Percentiles rank a stretch among this genome's conserved stretches.
phyloP scores from a whole-genome alignment of 2,888 invertebrate species.

The Pelosia muscerda region DNA sequence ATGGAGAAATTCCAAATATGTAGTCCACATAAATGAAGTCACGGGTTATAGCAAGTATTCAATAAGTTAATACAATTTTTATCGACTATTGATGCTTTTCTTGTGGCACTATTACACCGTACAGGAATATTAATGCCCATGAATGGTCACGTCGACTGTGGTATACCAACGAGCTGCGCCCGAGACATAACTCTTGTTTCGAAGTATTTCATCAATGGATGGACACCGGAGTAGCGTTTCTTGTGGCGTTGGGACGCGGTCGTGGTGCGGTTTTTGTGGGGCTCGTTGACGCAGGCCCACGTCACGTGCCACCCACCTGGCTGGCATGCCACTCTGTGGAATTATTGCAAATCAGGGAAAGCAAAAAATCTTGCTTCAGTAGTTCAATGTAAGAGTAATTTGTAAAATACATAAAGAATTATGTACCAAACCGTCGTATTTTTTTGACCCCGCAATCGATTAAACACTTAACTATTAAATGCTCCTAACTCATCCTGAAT shows the following conservation, averaged over 20 bases:
- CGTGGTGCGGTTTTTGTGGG: constrained; percentile 55
- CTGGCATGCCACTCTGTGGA: constrained; percentile 23
- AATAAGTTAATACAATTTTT: neutral
- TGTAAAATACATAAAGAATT: neutral
- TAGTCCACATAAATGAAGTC: neutral
- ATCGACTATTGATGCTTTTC: constrained; percentile 20
- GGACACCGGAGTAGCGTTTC: constrained; percentile 41
- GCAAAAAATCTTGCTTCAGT: neutral
- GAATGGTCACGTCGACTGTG: constrained; percentile 28
- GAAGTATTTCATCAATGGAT: constrained; percentile 49
- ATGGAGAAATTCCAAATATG: neutral
- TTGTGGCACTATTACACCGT: constrained; percentile 29
- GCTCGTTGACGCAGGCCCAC: constrained; percentile 49
- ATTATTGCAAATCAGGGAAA: constrained; percentile 24
- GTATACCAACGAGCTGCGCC: constrained; percentile 46
- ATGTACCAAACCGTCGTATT: too few species aligned
- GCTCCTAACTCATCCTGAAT: neutral
- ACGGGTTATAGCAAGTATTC: neutral
- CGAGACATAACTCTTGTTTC: constrained; percentile 49
- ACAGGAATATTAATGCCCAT: constrained; percentile 29
- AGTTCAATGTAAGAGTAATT: neutral
- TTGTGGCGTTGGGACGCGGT: constrained; percentile 40
- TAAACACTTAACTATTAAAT: neutral
- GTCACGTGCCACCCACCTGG: constrained; percentile 47
- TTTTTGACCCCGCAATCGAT: neutral